Evolutionary conservation across 1,140 invertebrate species (phyloP).

Genomic region (Wasmannia auropunctata): DNA sequence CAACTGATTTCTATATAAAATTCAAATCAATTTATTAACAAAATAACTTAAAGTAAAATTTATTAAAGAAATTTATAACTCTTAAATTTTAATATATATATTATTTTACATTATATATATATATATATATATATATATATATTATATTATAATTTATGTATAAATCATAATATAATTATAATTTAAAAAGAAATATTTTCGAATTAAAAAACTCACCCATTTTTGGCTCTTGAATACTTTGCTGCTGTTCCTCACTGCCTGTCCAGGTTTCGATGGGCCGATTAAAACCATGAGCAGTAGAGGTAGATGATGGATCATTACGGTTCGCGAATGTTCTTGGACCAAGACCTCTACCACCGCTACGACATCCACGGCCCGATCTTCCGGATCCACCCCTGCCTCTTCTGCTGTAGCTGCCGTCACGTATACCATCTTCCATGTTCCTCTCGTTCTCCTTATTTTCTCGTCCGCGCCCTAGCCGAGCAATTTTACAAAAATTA

Average conservation of each 20-base stretch:
- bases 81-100: no score
- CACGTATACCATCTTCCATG: conserved; percentile 83
- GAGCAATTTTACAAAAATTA: background rate
- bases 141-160: no score
- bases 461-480: conserved; percentile 86
- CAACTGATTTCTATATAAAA: no score
- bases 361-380: conserved; percentile 85
- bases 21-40: background rate
- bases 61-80: background rate
- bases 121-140: no score
- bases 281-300: conserved; percentile 81
- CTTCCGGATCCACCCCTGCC: conserved; percentile 86
- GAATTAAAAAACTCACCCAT: conserved; percentile 76
- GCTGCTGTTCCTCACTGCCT: conserved; percentile 83
- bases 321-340: conserved; percentile 85
- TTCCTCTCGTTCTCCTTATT: conserved; percentile 88
- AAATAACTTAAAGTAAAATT: no score
- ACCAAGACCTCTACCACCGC: conserved; percentile 87
- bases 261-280: conserved; percentile 85
- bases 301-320: conserved; percentile 78
- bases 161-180: no score
- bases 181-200: background rate
- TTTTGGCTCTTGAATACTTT: conserved; percentile 81
- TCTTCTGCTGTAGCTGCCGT: conserved; percentile 83
- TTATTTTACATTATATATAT: no score